Conservation (phyloP, 2,113 vertebrate species). For the Buteo buteo region DNA sequence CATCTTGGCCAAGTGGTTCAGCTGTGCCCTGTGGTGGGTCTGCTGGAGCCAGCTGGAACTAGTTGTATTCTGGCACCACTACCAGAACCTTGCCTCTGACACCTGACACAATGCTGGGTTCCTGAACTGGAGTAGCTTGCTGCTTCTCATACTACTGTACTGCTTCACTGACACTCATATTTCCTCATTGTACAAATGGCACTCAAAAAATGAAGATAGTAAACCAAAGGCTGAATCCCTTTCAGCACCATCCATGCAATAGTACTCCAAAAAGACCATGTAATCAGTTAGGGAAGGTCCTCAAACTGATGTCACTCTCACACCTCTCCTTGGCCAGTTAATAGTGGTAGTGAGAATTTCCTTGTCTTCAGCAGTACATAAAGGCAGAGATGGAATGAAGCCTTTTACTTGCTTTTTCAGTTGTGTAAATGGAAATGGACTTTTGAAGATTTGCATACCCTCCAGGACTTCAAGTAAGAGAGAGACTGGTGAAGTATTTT, state of each 20-base stretch:
- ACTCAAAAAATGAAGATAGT: background rate
- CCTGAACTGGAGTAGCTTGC: background rate
- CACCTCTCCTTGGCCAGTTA: background rate
- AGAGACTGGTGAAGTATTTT: background rate
- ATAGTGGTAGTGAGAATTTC: background rate
- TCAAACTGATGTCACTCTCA: background rate
- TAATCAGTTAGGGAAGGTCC: background rate
- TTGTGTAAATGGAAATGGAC: background rate
- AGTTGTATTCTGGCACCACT: rapidly evolving
- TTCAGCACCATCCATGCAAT: background rate
- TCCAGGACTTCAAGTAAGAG: background rate
- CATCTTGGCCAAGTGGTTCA: background rate
- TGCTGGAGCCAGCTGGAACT: background rate
- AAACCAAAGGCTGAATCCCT: background rate
- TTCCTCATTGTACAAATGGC: background rate
- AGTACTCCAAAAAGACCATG: background rate
- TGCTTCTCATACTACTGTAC: background rate
- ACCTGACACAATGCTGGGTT: background rate
- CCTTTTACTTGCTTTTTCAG: background rate
- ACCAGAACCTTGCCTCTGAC: background rate
- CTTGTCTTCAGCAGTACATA: background rate
- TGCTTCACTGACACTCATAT: background rate
- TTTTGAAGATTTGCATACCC: background rate
- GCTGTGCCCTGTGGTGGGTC: background rate
- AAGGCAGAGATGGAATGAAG: background rate